Percentiles rank a stretch among this genome's conserved stretches.
These are phyloP conservation scores for Ellobium chinense DNA, from an alignment of 2,888 invertebrate species.

Conservation along the genomic window DNA sequence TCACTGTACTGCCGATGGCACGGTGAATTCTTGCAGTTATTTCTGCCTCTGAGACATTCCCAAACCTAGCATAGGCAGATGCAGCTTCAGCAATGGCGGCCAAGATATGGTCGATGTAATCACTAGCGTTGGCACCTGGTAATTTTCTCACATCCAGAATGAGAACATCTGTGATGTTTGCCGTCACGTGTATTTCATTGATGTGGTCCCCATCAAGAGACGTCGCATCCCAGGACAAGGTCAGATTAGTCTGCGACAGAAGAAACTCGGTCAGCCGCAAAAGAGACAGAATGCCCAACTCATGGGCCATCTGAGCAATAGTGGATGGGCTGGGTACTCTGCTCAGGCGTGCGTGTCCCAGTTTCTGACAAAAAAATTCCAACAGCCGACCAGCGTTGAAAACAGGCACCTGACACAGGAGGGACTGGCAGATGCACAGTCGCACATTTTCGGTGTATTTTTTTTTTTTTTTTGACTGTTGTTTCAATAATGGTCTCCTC, in stretches of 20 bases:
- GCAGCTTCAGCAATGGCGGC: conserved; percentile 1
- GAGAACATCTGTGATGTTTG: not conserved
- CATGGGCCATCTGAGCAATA: conserved; percentile 21
- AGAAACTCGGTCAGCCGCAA: not conserved
- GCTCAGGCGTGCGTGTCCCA: not conserved
- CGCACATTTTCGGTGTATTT: not conserved
- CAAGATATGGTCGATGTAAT: conserved; percentile 12
- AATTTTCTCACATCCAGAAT: conserved; percentile 16
- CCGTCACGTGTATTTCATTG: conserved; percentile 21
- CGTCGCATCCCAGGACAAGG: conserved; percentile 17
- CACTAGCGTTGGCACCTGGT: conserved; percentile 8
- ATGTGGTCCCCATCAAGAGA: conserved; percentile 3
- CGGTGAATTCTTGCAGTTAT: not conserved
- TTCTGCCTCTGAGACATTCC: not conserved
- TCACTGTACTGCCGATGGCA: not conserved
- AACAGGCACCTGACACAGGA: conserved; percentile 4
- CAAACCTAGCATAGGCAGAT: not conserved
- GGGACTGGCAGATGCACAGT: not conserved
- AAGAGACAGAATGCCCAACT: not conserved
- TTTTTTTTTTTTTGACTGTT: not conserved
- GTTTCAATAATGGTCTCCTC: too few relatives aligned
- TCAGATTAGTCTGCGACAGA: not conserved
- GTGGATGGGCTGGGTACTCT: conserved; percentile 4
- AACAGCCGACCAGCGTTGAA: not conserved
- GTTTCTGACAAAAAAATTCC: not conserved